These are phyloP conservation scores for Acronicta alni DNA, from an alignment of 2,888 invertebrate species.

Conservation along the genomic window DNA sequence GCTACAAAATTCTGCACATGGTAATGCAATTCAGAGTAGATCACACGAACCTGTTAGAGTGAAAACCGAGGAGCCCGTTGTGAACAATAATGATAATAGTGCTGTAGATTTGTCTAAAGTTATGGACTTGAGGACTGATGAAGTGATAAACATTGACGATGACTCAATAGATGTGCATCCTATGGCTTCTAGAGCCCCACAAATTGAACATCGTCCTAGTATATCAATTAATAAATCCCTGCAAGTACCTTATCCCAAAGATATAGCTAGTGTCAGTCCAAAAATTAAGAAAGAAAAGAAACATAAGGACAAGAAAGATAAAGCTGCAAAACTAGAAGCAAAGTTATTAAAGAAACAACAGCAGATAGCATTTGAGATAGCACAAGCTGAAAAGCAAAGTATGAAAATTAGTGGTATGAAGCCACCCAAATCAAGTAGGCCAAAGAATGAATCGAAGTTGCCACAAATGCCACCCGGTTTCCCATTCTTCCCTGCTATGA, in stretches of 20 bases:
- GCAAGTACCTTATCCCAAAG: constrained; percentile 85
- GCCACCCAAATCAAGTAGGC: constrained; percentile 77
- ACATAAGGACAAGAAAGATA: constrained; percentile 87
- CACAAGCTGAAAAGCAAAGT: constrained; percentile 78
- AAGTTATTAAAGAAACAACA: constrained; percentile 85
- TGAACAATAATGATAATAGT: constrained; percentile 87
- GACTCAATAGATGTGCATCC: constrained; percentile 80
- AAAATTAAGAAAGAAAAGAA: constrained; percentile 90
- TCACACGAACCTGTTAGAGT: constrained; percentile 71
- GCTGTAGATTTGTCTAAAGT: constrained; percentile 86
- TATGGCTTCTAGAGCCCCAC: constrained; percentile 64
- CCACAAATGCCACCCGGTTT: constrained; percentile 82
- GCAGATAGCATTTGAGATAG: constrained; percentile 81
- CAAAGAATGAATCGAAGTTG: constrained; percentile 81
- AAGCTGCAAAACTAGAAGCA: constrained; percentile 82
- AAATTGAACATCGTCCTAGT: constrained; percentile 72
- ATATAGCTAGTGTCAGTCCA: constrained; percentile 87
- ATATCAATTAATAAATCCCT: constrained; percentile 83
- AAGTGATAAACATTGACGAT: constrained; percentile 86
- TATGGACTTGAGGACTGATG: constrained; percentile 85
- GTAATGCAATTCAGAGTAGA: constrained; percentile 70
- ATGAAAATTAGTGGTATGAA: constrained; percentile 75
- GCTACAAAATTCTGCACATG: constrained; percentile 77
- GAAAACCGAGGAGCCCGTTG: constrained; percentile 79
- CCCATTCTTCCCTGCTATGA: constrained; percentile 82